These are phyloP conservation scores for Torymus tubicola DNA, from an alignment of 2,888 invertebrate species.

Conservation along the genomic window DNA sequence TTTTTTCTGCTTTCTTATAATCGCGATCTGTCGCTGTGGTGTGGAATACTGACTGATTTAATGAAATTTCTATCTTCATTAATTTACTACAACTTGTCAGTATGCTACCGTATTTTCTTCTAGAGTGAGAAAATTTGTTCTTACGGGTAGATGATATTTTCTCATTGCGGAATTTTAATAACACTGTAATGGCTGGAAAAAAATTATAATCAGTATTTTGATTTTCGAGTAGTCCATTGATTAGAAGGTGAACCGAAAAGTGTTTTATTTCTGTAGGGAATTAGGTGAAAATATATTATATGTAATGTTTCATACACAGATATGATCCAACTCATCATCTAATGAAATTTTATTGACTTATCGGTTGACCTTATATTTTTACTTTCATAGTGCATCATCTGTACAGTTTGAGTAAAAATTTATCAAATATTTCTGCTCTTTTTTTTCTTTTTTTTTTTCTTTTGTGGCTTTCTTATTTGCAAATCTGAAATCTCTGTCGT, in stretches of 20 bases:
- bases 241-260: constrained; percentile 49
- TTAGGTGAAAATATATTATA: neutral
- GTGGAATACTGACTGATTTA: too few species aligned
- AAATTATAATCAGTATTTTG: neutral
- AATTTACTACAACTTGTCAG: too few species aligned
- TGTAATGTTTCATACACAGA: too few species aligned
- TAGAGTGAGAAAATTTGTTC: neutral
- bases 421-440: too few species aligned
- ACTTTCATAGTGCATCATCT: constrained; percentile 14
- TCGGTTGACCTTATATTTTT: constrained; percentile 21
- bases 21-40: too few species aligned
- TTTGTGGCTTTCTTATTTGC: constrained; percentile 41
- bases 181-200: neutral
- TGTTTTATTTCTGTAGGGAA: neutral
- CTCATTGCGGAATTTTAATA: constrained; percentile 11
- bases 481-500: neutral
- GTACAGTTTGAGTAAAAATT: constrained; percentile 50
- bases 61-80: too few species aligned
- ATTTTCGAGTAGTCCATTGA: constrained; percentile 32
- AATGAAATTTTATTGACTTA: constrained; percentile 3
- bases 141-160: neutral
- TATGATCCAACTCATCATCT: too few species aligned
- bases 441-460: neutral
- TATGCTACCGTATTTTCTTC: too few species aligned
- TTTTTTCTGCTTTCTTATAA: neutral